Evolutionary conservation across 1,140 invertebrate species (phyloP).

Genomic region (Apolygus lucorum): DNA sequence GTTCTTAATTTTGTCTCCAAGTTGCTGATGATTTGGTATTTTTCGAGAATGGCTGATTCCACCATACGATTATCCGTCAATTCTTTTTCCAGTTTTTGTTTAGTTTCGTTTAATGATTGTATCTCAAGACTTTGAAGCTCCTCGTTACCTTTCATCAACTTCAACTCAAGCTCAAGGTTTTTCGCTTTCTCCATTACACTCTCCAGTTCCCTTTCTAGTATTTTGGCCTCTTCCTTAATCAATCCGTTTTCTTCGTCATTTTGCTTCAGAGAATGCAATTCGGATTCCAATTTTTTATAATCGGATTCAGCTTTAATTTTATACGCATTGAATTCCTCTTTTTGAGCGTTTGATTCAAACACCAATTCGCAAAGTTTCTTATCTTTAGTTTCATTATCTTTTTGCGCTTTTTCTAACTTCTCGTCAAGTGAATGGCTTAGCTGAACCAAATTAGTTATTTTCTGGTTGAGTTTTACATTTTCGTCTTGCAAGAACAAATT

Average conservation of each 20-base stretch:
- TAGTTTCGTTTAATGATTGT: background rate
- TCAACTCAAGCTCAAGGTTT: background rate
- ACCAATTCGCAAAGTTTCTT: constrained; percentile 30
- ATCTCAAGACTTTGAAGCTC: background rate
- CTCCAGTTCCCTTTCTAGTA: background rate
- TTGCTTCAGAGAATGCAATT: constrained; percentile 21
- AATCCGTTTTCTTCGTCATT: background rate
- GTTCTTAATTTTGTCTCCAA: background rate
- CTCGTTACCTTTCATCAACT: background rate
- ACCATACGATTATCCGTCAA: background rate
- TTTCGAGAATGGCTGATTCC: background rate
- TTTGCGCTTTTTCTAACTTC: constrained; percentile 17
- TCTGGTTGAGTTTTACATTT: constrained; percentile 18
- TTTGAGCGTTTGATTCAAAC: constrained; percentile 25
- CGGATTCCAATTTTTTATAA: constrained; percentile 13
- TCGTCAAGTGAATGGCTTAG: constrained; percentile 6
- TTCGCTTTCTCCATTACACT: background rate
- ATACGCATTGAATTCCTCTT: constrained; percentile 19
- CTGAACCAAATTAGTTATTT: constrained; percentile 13
- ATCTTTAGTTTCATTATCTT: constrained; percentile 30
- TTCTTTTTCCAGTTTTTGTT: background rate
- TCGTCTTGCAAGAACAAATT: constrained; percentile 22
- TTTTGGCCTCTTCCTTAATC: constrained; percentile 3
- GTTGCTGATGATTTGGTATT: background rate
- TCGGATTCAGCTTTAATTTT: constrained; percentile 2